A percentile compares a stretch with the other conserved stretches of the same genome.
These are phyloP conservation scores for Sceloporus undulatus DNA, from an alignment of 2,113 vertebrate genomes.

Conservation along the genomic window DNA sequence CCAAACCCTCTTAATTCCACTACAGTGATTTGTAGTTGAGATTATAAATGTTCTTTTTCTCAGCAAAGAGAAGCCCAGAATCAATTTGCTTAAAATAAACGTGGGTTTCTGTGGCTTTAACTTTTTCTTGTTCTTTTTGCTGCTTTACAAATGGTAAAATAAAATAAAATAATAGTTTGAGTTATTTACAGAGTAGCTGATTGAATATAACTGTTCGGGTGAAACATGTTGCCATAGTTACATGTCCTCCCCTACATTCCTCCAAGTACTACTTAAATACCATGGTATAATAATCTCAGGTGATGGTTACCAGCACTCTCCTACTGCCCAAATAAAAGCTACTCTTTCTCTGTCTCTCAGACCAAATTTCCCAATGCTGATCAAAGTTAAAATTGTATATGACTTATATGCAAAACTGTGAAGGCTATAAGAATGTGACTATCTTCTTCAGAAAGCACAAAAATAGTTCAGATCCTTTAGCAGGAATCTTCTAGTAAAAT, in stretches of 20 bases:
- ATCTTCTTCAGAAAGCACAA: background rate
- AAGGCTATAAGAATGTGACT: background rate
- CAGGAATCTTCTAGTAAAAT: background rate
- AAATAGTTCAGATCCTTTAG: background rate
- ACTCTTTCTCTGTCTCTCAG: background rate
- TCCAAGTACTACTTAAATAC: background rate
- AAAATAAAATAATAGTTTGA: background rate
- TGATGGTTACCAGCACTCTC: background rate
- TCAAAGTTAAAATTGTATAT: background rate
- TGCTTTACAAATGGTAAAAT: conserved; percentile 13
- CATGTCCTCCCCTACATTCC: fast-evolving
- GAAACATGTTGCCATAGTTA: background rate
- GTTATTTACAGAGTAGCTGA: conserved; percentile 2
- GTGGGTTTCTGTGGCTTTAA: conserved; percentile 19
- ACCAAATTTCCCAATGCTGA: background rate
- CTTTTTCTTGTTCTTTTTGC: background rate
- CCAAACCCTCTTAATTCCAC: background rate
- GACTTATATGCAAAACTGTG: background rate
- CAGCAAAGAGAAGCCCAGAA: conserved; percentile 2
- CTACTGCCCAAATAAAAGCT: background rate
- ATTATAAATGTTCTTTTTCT: background rate
- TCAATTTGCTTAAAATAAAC: conserved; percentile 7
- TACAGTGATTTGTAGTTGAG: no score
- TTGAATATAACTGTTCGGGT: conserved; percentile 26
- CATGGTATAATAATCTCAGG: background rate